phyloP scores from a whole-genome alignment of 2,888 invertebrate genomes.

The Clostera curtula region DNA sequence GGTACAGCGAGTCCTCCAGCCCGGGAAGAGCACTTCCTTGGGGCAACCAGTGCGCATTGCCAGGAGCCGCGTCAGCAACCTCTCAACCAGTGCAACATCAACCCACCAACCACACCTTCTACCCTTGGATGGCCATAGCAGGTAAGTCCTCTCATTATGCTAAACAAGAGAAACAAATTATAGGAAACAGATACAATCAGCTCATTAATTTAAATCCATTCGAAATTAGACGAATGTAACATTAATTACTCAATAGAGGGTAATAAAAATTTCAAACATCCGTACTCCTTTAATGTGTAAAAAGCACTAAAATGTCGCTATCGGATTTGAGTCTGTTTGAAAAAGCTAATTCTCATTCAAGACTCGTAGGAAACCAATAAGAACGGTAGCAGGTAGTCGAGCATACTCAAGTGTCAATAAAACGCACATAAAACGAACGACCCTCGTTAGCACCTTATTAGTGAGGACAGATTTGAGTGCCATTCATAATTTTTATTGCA shows the following conservation, averaged over 20 bases:
- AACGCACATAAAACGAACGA: constrained; percentile 65
- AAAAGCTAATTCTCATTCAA: constrained; percentile 24
- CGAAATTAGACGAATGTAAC: constrained; percentile 11
- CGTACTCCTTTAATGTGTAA: constrained; percentile 13
- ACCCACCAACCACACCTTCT: constrained; percentile 94
- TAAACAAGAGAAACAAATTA: constrained; percentile 8
- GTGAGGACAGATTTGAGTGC: constrained; percentile 57
- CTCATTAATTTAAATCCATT: constrained; percentile 15
- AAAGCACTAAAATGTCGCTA: constrained; percentile 54
- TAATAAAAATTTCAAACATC: constrained; percentile 30
- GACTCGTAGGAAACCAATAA: constrained; percentile 53
- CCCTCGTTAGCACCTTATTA: constrained; percentile 69
- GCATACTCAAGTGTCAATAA: constrained; percentile 59
- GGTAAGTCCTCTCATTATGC: constrained; percentile 77
- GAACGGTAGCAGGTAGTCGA: constrained; percentile 46
- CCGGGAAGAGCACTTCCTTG: constrained; percentile 86
- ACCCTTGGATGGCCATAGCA: constrained; percentile 99
- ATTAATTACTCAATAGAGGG: constrained; percentile 29
- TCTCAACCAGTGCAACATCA: constrained; percentile 92
- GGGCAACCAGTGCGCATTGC: constrained; percentile 92
- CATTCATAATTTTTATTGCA: constrained; percentile 54
- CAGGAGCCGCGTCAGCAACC: constrained; percentile 86
- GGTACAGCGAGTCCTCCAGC: constrained; percentile 90
- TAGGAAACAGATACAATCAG: constrained; percentile 5
- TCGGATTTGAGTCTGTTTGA: constrained; percentile 10